A percentile compares a stretch with the other conserved stretches of the same genome.
Evolutionary conservation across 2,797 vertebrate genomes (phyloP).

Genomic region (Pseudopleuronectes americanus): DNA sequence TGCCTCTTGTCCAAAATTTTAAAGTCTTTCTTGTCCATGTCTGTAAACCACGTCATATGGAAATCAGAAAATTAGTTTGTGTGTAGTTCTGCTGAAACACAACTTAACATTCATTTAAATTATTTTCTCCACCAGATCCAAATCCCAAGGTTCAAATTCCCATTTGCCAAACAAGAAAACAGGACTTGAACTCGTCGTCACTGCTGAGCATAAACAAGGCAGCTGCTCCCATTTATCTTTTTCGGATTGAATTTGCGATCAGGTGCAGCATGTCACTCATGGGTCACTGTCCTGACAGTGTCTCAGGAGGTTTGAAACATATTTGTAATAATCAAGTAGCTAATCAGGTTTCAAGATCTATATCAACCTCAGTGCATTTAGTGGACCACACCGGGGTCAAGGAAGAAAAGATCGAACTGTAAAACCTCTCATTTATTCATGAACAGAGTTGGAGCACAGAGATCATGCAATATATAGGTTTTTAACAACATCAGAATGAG

Average conservation of each 20-base stretch:
- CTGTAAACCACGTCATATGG: too few species aligned
- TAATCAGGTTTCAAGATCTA: slow-evolving; percentile 8
- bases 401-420: background rate
- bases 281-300: background rate
- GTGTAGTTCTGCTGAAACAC: background rate
- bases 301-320: background rate
- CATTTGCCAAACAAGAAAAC: background rate
- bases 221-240: background rate
- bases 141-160: too few species aligned
- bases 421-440: background rate
- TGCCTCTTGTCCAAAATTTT: too few species aligned
- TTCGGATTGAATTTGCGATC: slow-evolving; percentile 18
- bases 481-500: too few species aligned
- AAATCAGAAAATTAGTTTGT: too few species aligned
- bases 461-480: too few species aligned
- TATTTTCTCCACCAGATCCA: too few species aligned
- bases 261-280: background rate
- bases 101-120: background rate
- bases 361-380: too few species aligned
- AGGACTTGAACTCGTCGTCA: background rate
- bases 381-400: background rate
- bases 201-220: background rate
- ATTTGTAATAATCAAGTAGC: slow-evolving; percentile 5
- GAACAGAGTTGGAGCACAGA: too few species aligned
- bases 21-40: too few species aligned